Conservation (phyloP, 2,888 invertebrate genomes). For the Parnassius glacialis region DNA sequence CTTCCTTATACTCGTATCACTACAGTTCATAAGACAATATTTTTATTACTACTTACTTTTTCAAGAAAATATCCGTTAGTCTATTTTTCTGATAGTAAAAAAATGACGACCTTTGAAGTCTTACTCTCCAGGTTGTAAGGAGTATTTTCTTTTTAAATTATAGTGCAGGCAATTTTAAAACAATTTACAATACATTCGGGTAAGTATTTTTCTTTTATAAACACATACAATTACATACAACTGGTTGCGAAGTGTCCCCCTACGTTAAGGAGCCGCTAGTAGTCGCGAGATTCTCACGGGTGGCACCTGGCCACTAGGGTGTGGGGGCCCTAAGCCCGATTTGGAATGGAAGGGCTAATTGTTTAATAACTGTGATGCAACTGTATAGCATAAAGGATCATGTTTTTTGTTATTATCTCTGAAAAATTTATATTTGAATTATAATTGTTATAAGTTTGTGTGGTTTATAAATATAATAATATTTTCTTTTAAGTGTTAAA, state of each 20-base stretch:
- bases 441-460: background rate
- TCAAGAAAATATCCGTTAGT: too few species aligned
- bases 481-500: too few species aligned
- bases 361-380: slow-evolving; percentile 12
- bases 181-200: too few species aligned
- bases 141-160: too few species aligned
- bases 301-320: slow-evolving; percentile 35
- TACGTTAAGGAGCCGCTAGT: slow-evolving; percentile 15
- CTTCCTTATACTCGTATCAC: too few species aligned
- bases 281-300: slow-evolving; percentile 34
- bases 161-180: too few species aligned
- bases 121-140: too few species aligned
- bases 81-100: too few species aligned
- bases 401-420: slow-evolving; percentile 4
- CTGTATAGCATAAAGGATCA: slow-evolving; percentile 4
- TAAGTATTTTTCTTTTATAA: background rate
- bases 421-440: background rate
- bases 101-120: too few species aligned
- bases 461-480: too few species aligned
- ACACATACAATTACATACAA: background rate
- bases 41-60: too few species aligned
- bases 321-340: slow-evolving; percentile 25
- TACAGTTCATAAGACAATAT: too few species aligned
- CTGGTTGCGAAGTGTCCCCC: slow-evolving; percentile 21
- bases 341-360: slow-evolving; percentile 19